Evolutionary conservation across 1,140 invertebrate genomes (phyloP).

Genomic region (Trichonephila clavata): DNA sequence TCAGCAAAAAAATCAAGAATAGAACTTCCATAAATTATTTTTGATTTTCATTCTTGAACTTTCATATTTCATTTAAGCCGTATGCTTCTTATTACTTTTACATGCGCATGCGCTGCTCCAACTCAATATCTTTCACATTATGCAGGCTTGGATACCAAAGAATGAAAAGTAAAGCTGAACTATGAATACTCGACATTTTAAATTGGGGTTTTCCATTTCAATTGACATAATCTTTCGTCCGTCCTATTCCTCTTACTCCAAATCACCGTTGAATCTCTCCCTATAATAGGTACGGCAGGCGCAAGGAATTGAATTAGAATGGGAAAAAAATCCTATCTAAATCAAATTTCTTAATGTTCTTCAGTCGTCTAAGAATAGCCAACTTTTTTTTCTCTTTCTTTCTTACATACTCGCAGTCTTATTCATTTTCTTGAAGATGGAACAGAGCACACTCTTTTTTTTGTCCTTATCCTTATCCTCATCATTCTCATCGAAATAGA

Average conservation of each 20-base stretch:
- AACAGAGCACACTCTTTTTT: slow-evolving; percentile 5
- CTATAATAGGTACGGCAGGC: slow-evolving; percentile 4
- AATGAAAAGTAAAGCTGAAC: neutral
- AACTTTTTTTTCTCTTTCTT: neutral
- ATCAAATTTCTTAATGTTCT: slow-evolving; percentile 47
- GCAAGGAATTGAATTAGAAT: slow-evolving; percentile 61
- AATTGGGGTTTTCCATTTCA: slow-evolving; percentile 41
- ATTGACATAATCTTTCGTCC: slow-evolving; percentile 32
- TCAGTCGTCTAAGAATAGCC: slow-evolving; percentile 11
- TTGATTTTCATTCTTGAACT: too few species aligned
- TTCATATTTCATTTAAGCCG: too few species aligned
- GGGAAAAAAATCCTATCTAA: slow-evolving; percentile 24
- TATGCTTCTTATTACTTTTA: neutral
- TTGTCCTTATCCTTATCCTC: slow-evolving; percentile 19
- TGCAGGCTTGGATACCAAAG: neutral
- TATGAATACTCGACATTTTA: slow-evolving; percentile 13
- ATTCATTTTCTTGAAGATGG: neutral
- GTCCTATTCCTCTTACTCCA: neutral
- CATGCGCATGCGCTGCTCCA: neutral
- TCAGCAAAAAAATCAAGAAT: too few species aligned
- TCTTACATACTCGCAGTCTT: neutral
- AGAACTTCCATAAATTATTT: too few species aligned
- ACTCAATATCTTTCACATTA: neutral
- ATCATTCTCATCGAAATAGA: slow-evolving; percentile 73
- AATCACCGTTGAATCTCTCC: slow-evolving; percentile 24